Evolutionary conservation across 2,113 vertebrate genomes (phyloP), one percentile per base, ranked within the genome.

Genomic region (Odontesthes bonariensis): DNA sequence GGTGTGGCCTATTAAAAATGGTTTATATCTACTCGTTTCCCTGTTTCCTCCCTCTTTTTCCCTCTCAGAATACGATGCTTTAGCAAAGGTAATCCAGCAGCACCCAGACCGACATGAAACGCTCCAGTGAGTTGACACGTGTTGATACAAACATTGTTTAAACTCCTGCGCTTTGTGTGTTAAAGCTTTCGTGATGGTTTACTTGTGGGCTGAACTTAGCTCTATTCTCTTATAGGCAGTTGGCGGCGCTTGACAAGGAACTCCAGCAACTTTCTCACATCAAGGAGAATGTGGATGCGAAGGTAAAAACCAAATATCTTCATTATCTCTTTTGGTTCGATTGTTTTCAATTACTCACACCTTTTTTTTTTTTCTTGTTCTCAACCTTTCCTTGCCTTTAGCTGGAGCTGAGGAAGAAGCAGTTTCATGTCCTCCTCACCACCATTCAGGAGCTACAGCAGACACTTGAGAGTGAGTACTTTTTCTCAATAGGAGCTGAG

Each of bases 381-480:
- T 53, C 8, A 53, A 14, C 5, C 4, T n/a, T 35, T 56, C 66
- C 0, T 66, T 64, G 13, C 0, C 75, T 63, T 66, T 71, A 99
- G 98, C 84, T 99, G 93, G 98, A 99, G 84, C 87, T 99, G 81
- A 96, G 98, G 76, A 96, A 98, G 89, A 99, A 99, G 75, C 98
- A 99, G 88, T 99, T 99, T 77, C 97, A 99, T 1, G 98, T 99
- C 81, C 96, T 99, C 6, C 95, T 99, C 80, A 99, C 96, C 79
- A 99, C 97, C 65, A 99, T 99, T 84, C 98, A 98, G 33, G 98
- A 99, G 80, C 95, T 99, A 83, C 98, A 99, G 82, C 97, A 99
- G 91, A 99, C 97, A 17, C 88, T 99, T 75, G 97, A 99, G 86
- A 97, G 98, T 99, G 93, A 97, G 98, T 95, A 65, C 32, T 60